phyloP scores from a whole-genome alignment of 2,888 invertebrate genomes.

The Campoletis raptor region DNA sequence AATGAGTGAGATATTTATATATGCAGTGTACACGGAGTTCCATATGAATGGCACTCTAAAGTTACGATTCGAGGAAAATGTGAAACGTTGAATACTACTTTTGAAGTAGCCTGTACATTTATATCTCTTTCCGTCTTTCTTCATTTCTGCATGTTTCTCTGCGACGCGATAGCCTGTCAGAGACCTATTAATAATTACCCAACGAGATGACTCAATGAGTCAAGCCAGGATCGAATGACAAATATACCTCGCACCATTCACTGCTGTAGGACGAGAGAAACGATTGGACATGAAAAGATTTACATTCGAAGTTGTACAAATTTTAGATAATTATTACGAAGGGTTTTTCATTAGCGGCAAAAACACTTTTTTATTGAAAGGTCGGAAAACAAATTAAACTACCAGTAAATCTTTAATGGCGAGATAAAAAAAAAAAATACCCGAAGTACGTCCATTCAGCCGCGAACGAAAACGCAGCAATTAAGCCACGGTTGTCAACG shows the following conservation, averaged over 20 bases:
- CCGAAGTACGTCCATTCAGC: slow-evolving; percentile 6
- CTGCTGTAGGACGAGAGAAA: not conserved
- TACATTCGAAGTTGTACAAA: not conserved
- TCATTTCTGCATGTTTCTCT: not conserved
- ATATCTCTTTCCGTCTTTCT: slow-evolving; percentile 8
- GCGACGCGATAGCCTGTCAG: slow-evolving; percentile 16
- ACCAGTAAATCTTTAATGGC: not conserved
- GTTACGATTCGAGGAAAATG: not conserved
- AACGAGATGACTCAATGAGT: slow-evolving; percentile 48
- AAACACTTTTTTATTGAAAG: not conserved
- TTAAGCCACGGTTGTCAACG: not conserved
- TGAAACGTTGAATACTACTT: not conserved
- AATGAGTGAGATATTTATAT: not conserved
- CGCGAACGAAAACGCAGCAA: slow-evolving; percentile 5
- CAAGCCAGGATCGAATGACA: slow-evolving; percentile 17
- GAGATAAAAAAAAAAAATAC: not conserved
- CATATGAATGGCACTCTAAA: not conserved
- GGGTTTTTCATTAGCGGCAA: not conserved
- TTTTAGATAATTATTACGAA: not conserved
- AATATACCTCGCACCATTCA: slow-evolving; percentile 4
- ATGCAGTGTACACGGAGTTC: not conserved
- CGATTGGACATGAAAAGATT: slow-evolving; percentile 3
- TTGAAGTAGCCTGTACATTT: not conserved
- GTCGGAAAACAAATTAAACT: not conserved
- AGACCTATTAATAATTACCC: slow-evolving; percentile 50